These are phyloP conservation scores for Microctonus aethiopoides DNA, from an alignment of 2,888 invertebrate genomes.

Conservation along the genomic window DNA sequence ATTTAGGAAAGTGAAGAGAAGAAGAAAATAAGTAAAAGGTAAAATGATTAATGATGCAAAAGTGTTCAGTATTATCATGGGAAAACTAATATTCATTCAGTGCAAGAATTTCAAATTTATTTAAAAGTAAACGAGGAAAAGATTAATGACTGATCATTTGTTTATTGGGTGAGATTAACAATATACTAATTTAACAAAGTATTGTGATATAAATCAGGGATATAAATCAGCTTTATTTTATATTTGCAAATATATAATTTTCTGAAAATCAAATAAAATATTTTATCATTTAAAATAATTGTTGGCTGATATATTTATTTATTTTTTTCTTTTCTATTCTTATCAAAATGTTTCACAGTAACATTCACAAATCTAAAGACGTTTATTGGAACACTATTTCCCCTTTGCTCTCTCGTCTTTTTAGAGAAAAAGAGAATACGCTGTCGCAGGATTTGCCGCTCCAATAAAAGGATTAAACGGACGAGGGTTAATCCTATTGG, in stretches of 20 bases:
- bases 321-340: no score
- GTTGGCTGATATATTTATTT: no score
- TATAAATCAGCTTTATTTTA: no score
- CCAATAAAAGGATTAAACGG: constrained; percentile 66
- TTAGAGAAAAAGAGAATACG: background rate
- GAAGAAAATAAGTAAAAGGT: background rate
- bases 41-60: constrained; percentile 9
- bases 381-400: background rate
- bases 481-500: constrained; percentile 66
- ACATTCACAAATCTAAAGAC: background rate
- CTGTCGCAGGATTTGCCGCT: constrained; percentile 61
- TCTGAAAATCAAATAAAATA: no score
- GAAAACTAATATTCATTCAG: background rate
- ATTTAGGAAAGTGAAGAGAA: background rate
- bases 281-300: no score
- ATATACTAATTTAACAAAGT: no score
- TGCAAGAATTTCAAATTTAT: constrained; percentile 22
- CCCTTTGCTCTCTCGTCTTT: constrained; percentile 21
- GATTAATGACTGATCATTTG: constrained; percentile 32
- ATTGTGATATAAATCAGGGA: no score
- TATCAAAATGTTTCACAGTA: background rate
- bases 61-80: constrained; percentile 24
- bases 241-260: no score
- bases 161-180: no score
- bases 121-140: constrained; percentile 5